Base-by-base conservation (phyloP, 2,797 vertebrate species). In the Amblyopsis hoosieri region DNA sequence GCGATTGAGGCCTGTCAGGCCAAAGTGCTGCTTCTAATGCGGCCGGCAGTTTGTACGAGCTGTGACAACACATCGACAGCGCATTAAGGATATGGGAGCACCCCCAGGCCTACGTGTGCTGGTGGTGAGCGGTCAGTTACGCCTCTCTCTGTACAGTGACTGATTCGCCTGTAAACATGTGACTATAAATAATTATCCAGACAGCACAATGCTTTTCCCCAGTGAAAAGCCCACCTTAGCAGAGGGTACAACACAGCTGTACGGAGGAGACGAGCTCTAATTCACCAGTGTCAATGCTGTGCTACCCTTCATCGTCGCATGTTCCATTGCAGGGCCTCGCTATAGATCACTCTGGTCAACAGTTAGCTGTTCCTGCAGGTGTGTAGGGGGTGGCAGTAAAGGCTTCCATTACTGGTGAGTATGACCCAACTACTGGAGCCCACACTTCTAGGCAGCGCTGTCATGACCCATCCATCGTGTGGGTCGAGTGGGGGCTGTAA, bases 391-490 rank as follows among this genome's bases (percentile, higher is more conserved):
- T 76, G 87, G 81, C 78, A 78, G 81, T 88, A 90, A 90, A 88
- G 86, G 84, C 86, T 77, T 88, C 86, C 82, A 89, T 91, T 86
- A 86, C 83, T 74, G 82, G 71, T 79, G 81, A 85, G 87, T 87
- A 86, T 87, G 82, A 85, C 80, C 76, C 72, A 83, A 87, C 87
- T 88, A 86, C 84, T 79, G 78, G 75, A 74, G 84, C 82, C 86
- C 78, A 86, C 85, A 7, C 45, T 45, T 84, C 87, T 81, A 87
- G 90, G 87, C 85, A 91, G 83, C 71, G 60, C 82, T 85, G 90
- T 90, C 91, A 89, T 91, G 91, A 90, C 82, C 84, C 84, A 90
- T 92, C 91, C 86, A 91, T 93, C 90, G 79, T 86, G 78, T 81
- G 86, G 82, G 85, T 85, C 89, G 86, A 90, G 85, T 86, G 81